Conservation (phyloP, 2,113 vertebrate genomes). For the Megalops atlanticus region DNA sequence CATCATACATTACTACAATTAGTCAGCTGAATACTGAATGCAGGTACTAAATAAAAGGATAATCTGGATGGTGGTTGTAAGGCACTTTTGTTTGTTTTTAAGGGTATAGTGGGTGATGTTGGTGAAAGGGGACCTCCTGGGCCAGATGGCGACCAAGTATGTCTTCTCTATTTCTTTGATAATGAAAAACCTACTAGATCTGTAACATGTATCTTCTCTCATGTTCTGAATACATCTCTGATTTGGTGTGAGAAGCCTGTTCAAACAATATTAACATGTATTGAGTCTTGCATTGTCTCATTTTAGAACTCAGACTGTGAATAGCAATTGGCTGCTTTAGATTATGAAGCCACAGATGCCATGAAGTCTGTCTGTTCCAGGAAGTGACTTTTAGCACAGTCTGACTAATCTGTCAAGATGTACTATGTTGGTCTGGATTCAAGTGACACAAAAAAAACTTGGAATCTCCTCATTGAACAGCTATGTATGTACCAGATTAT, state of each 20-base stretch:
- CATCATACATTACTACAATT: too few relatives aligned
- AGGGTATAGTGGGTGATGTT: conserved; percentile 86
- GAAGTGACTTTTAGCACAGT: not conserved
- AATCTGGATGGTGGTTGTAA: not conserved
- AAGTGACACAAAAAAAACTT: not conserved
- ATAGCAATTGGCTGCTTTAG: not conserved
- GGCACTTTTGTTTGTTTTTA: conserved; percentile 30
- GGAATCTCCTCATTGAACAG: too few relatives aligned
- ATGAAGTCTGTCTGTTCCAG: not conserved
- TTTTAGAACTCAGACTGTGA: not conserved
- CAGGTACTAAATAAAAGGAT: not conserved
- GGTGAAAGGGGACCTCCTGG: conserved; percentile 89
- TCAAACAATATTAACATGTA: not conserved
- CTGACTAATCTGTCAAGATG: conserved; percentile 21
- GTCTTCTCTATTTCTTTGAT: conserved; percentile 30
- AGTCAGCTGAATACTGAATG: not conserved
- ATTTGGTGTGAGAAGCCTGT: not conserved
- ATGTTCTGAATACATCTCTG: too few relatives aligned
- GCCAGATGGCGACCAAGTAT: conserved; percentile 90
- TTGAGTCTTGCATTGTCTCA: not conserved
- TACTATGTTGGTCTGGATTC: conserved; percentile 16
- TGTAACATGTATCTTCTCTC: too few relatives aligned
- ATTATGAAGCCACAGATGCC: not conserved
- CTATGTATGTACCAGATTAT: conserved; percentile 9
- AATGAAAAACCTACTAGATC: not conserved